Percentiles rank a stretch among this genome's conserved stretches.
phyloP scores from a whole-genome alignment of 2,113 vertebrate genomes.

The Sphaerodactylus townsendi region DNA sequence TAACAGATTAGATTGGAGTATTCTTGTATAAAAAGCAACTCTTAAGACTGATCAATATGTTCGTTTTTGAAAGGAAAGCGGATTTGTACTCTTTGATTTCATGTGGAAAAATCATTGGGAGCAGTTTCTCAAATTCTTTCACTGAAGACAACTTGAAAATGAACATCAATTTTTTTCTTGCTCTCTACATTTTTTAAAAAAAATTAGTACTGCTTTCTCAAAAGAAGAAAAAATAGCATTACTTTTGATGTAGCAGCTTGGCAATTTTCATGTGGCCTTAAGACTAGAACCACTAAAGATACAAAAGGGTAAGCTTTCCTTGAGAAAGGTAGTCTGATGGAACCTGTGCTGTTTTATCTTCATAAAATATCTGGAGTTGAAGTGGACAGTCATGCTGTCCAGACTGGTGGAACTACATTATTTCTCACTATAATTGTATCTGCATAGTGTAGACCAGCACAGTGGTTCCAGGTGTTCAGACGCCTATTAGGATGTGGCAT shows the following conservation, averaged over 20 bases:
- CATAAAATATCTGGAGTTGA: too few species aligned
- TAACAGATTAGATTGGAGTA: background rate
- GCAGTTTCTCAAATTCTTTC: background rate
- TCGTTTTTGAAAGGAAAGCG: background rate
- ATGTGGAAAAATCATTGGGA: background rate
- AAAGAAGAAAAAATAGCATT: background rate
- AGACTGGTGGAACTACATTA: too few species aligned
- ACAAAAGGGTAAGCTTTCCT: background rate
- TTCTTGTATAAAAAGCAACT: background rate
- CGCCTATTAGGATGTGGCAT: too few species aligned
- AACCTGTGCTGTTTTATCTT: too few species aligned
- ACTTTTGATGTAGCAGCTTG: background rate
- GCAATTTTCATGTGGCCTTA: background rate
- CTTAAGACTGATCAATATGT: background rate
- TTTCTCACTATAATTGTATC: too few species aligned
- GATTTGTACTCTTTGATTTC: background rate
- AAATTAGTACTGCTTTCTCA: too few species aligned
- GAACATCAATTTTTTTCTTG: too few species aligned
- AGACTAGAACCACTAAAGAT: background rate
- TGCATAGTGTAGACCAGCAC: too few species aligned
- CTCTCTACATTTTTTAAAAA: too few species aligned
- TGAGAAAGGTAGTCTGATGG: too few species aligned
- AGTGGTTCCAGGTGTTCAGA: too few species aligned
- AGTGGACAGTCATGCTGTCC: too few species aligned
- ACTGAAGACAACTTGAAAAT: background rate